These are phyloP conservation scores for Caenorhabditis briggsae DNA, from an alignment of 1,140 invertebrate species.

Conservation along the genomic window DNA sequence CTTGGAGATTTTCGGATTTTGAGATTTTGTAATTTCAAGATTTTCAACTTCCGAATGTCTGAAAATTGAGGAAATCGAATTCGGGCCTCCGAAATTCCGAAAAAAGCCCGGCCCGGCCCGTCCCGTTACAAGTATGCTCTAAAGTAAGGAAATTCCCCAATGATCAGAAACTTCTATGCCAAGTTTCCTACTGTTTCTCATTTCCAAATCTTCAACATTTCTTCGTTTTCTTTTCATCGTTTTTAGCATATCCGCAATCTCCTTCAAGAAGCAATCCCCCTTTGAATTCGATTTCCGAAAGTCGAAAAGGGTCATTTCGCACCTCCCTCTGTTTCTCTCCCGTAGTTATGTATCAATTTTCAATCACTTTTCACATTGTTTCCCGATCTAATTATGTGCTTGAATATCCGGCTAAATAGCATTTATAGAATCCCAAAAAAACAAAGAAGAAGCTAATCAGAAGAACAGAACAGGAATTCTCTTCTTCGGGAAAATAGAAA, in stretches of 20 bases:
- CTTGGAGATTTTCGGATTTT: too few relatives aligned
- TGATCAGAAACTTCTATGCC: too few relatives aligned
- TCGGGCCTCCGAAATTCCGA: too few relatives aligned
- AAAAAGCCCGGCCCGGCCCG: too few relatives aligned
- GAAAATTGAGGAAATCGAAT: too few relatives aligned
- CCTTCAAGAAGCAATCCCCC: not conserved
- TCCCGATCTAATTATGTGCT: slow-evolving; percentile 4
- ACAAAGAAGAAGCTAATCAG: not conserved
- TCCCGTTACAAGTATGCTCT: too few relatives aligned
- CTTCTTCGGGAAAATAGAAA: not conserved
- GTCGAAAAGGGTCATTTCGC: slow-evolving; percentile 24
- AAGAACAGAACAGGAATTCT: not conserved
- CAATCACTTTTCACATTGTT: not conserved
- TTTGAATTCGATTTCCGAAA: not conserved
- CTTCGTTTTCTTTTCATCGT: too few relatives aligned
- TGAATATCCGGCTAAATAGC: slow-evolving; percentile 39
- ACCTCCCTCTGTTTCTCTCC: not conserved
- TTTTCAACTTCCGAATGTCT: too few relatives aligned
- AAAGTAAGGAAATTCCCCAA: too few relatives aligned
- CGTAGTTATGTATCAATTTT: not conserved
- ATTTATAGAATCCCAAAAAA: slow-evolving; percentile 14
- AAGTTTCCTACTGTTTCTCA: too few relatives aligned
- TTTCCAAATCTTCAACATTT: too few relatives aligned
- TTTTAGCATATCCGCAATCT: not conserved
- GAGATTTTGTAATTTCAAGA: too few relatives aligned